A percentile compares a stretch with the other conserved stretches of the same genome.
Evolutionary conservation across 2,797 vertebrate species (phyloP).

Genomic region (Mormyrus proboscirostris): DNA sequence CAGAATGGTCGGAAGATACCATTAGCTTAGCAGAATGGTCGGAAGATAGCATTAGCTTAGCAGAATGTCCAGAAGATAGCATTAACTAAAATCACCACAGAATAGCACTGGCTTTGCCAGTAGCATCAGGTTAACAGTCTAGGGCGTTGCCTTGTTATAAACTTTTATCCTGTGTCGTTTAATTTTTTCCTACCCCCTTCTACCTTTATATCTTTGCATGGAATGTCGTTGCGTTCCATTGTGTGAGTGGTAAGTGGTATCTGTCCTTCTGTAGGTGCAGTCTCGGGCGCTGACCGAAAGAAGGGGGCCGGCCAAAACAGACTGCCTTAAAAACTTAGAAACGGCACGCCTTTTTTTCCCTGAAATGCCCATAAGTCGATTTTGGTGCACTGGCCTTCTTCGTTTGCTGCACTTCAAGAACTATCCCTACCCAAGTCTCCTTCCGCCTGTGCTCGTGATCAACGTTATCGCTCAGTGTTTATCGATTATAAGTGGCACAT

Average conservation of each 20-base stretch:
- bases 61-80: background rate
- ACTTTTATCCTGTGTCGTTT: conserved; percentile 35
- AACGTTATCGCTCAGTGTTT: conserved; percentile 32
- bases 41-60: conserved; percentile 7
- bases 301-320: conserved; percentile 62
- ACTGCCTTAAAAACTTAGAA: conserved; percentile 63
- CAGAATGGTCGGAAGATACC: background rate
- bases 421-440: conserved; percentile 26
- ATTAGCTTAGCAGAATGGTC: background rate
- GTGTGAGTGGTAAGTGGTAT: conserved; percentile 69
- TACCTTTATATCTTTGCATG: conserved; percentile 53
- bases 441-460: conserved; percentile 46
- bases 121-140: background rate
- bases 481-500: conserved; percentile 29
- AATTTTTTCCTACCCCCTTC: conserved; percentile 29
- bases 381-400: conserved; percentile 39
- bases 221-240: conserved; percentile 58
- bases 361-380: conserved; percentile 32
- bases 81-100: background rate
- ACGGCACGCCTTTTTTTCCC: conserved; percentile 35
- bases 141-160: conserved; percentile 32
- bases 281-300: conserved; percentile 58
- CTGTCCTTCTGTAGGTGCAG: conserved; percentile 72
- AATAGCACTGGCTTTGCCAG: background rate
- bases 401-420: conserved; percentile 46